These are phyloP conservation scores for Coreius guichenoti DNA, from an alignment of 2,797 vertebrate species.

Conservation along the genomic window DNA sequence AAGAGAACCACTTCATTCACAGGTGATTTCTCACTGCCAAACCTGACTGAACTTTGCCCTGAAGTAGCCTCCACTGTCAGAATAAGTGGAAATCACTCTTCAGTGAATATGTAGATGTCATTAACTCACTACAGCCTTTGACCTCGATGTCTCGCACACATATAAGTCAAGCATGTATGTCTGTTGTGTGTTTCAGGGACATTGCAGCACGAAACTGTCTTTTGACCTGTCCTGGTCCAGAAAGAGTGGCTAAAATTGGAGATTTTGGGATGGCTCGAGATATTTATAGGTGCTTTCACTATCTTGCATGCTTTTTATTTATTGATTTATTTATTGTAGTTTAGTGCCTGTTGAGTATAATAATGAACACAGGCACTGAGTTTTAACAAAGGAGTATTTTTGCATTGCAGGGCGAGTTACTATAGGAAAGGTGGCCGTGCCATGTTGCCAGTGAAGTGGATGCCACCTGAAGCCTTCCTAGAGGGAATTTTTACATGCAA, in stretches of 20 bases:
- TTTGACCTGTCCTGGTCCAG: slow-evolving; percentile 84
- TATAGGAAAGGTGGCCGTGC: slow-evolving; percentile 89
- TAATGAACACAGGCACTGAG: background rate
- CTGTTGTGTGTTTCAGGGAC: slow-evolving; percentile 78
- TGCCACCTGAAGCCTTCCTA: slow-evolving; percentile 93
- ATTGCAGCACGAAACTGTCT: slow-evolving; percentile 94
- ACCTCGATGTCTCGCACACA: background rate
- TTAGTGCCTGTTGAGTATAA: background rate
- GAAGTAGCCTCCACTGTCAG: background rate
- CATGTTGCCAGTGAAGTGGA: slow-evolving; percentile 95
- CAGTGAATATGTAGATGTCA: background rate
- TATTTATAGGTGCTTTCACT: slow-evolving; percentile 84
- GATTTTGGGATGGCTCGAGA: slow-evolving; percentile 95
- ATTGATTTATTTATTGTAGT: background rate
- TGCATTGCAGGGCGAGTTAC: slow-evolving; percentile 86
- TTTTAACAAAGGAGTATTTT: slow-evolving; percentile 19
- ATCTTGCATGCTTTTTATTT: background rate
- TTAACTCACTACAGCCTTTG: background rate
- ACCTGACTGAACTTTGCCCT: background rate
- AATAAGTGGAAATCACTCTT: background rate
- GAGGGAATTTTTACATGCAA: slow-evolving; percentile 95
- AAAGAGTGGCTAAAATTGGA: slow-evolving; percentile 89
- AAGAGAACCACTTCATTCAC: slow-evolving; percentile 94
- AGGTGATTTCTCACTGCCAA: slow-evolving; percentile 67
- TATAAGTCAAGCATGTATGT: background rate